Percentiles rank a stretch among this genome's conserved stretches.
Conservation (phyloP, 2,797 vertebrate species). For the Hippocampus kuda region DNA sequence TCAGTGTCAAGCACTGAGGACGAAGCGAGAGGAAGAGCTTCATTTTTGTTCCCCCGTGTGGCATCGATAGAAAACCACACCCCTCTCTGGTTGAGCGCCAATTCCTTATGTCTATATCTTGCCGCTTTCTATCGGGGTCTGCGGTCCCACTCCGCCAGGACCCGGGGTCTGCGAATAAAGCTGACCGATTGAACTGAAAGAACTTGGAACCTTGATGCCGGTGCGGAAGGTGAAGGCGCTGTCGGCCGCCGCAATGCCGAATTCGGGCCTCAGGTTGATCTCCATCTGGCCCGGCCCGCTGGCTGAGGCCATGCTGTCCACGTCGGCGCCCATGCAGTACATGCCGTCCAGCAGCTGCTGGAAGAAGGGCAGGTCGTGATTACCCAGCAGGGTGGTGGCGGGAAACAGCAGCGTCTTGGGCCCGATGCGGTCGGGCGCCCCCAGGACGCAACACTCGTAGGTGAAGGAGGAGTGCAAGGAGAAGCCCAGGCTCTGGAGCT, state of each 20-base stretch:
- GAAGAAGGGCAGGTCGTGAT: slow-evolving; percentile 82
- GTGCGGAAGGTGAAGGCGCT: slow-evolving; percentile 88
- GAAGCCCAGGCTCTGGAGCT: slow-evolving; percentile 78
- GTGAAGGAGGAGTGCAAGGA: slow-evolving; percentile 79
- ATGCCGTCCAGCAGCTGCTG: slow-evolving; percentile 85
- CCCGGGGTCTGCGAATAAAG: not conserved
- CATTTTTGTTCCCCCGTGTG: too few species aligned
- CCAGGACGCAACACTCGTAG: slow-evolving; percentile 86
- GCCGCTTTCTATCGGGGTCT: not conserved
- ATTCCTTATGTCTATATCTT: not conserved
- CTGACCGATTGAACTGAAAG: not conserved
- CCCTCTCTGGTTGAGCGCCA: too few species aligned
- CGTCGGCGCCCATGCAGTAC: slow-evolving; percentile 81
- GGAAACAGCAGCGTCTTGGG: slow-evolving; percentile 84
- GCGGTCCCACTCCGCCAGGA: not conserved
- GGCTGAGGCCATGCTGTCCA: slow-evolving; percentile 86
- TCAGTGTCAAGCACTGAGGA: too few species aligned
- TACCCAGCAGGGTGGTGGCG: slow-evolving; percentile 76
- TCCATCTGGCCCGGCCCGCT: slow-evolving; percentile 86
- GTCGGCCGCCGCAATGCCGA: slow-evolving; percentile 81
- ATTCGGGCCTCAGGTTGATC: slow-evolving; percentile 79
- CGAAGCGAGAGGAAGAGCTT: too few species aligned
- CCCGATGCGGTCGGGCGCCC: slow-evolving; percentile 76
- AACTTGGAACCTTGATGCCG: slow-evolving; percentile 66
- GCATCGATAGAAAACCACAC: too few species aligned